phyloP scores from a whole-genome alignment of 2,888 invertebrate genomes.

The Bursaphelenchus okinawaensis region DNA sequence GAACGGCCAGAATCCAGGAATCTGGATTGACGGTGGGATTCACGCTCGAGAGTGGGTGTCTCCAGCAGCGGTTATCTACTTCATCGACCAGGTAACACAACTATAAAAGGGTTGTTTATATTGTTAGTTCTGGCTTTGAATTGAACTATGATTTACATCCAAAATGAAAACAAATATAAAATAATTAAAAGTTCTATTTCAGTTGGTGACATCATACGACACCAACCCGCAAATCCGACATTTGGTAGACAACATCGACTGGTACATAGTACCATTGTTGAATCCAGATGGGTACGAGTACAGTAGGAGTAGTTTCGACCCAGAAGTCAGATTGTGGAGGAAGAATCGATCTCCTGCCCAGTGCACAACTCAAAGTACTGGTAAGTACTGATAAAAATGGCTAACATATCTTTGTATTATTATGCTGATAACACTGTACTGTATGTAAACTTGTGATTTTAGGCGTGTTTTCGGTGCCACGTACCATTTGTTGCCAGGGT shows the following conservation, averaged over 20 bases:
- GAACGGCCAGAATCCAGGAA: slow-evolving; percentile 27
- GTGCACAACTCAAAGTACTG: slow-evolving; percentile 33
- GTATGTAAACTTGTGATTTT: too few relatives aligned
- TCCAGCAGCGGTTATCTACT: slow-evolving; percentile 53
- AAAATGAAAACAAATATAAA: too few relatives aligned
- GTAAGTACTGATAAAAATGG: too few relatives aligned
- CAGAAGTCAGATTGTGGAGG: slow-evolving; percentile 45
- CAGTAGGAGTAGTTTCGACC: slow-evolving; percentile 24
- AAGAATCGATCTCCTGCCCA: slow-evolving; percentile 48
- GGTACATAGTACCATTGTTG: slow-evolving; percentile 54
- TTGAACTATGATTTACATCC: too few relatives aligned
- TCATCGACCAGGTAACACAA: slow-evolving; percentile 45
- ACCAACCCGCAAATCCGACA: slow-evolving; percentile 40
- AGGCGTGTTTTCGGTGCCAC: slow-evolving; percentile 51
- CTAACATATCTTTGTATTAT: neutral
- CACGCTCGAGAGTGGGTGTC: slow-evolving; percentile 50
- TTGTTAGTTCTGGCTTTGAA: too few relatives aligned
- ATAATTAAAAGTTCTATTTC: neutral
- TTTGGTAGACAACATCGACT: slow-evolving; percentile 54
- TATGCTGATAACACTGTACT: slow-evolving; percentile 7
- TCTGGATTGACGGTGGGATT: slow-evolving; percentile 41
- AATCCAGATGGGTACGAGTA: slow-evolving; percentile 45
- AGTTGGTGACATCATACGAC: slow-evolving; percentile 52
- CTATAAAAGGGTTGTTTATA: neutral
- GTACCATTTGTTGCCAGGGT: slow-evolving; percentile 54